Base-by-base conservation (phyloP, 2,888 invertebrate species). In the Lydus trimaculatus region DNA sequence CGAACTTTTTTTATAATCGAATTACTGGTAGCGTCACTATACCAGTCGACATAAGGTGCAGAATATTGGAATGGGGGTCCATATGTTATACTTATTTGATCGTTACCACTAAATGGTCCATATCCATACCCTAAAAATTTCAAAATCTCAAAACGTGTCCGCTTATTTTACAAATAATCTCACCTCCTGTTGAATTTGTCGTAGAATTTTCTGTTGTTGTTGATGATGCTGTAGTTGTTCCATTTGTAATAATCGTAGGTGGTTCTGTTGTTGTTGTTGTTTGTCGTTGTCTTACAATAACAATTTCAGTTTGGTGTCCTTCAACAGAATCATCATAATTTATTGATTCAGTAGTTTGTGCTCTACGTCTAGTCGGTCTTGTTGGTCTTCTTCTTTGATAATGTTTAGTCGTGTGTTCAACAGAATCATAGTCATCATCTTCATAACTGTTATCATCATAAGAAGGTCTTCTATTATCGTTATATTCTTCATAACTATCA, bases 61-160 rank as follows among this genome's bases (percentile, higher is more conserved):
- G 69, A 63, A 71, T 72, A 65, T 65, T 69, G 69, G 64, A 65
- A 65, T n/a, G 80, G 80, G 36, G 84, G 83, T n/a, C 82, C 82
- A 66, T 84, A 83, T 33, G 84, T 84, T 56, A 84, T 82, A 64
- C 83, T 84, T 28, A 85, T 79, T 39, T 81, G 75, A 70, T 84
- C 84, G 67, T 83, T 80, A 11, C 84, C 84, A 71, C 82, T 82
- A 1, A 82, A 82, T 23, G 84, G 82, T 13, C 84, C 85, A 73
- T 85, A 84, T 48, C 81, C 56, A n/a, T 56, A 56, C 5, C 56
- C 56, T 56, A 8, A 56, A 56, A 28, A 15, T 15, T 28, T 6
- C 1, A 0, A 23, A 52, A 52, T 52, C 3, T 82, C 76, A 72
- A 61, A 71, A 73, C 17, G 65, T 33, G 7, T 48, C 1, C 4